Evolutionary conservation across 2,888 invertebrate genomes (phyloP), one percentile per base, ranked within the genome.

Genomic region (Cephus rjabovi): DNA sequence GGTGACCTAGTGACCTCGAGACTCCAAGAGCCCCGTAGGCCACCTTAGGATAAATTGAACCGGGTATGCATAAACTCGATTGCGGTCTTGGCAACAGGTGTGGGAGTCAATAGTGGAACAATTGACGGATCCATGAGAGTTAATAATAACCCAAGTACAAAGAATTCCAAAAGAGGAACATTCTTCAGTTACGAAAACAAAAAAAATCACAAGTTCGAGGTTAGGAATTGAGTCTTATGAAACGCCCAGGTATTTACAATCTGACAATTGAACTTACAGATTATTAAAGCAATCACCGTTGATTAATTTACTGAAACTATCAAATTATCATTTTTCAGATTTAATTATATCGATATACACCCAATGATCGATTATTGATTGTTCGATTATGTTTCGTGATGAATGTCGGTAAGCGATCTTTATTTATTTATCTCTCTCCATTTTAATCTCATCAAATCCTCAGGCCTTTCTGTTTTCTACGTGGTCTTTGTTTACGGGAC

Each of bases 1-100:
- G 81, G 79, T 88, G 85, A 87, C 86, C 87, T 83, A 87, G 83
- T 87, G 86, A 84, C 87, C 86, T 84, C 85, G 80, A 82, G 79
- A 83, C 81, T 82, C 75, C 76, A 69, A 73, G 74, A 34, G 34
- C 9, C 71, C 31, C 71, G 34, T n/a, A 71, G 33, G 71, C 71
- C 71, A 71, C 71, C 33, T 34, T 31, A 71, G 34, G 71, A 71
- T 71, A 71, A 71, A 71, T 33, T 34, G 71, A 71, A 71, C 71
- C 71, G 9, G 56, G 56, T 23, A 56, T 23, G 71, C 71, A 33
- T 11, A 71, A 71, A 71, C 31, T 34, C 71, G 33, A 71, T 31
- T 71, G 23, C 34, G 12, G 12, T 33, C 71, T 71, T 34, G 71
- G 71, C 34, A 71, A 71, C 71, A 34, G 71, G 71, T 34, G 11